Evolutionary conservation across 1,140 invertebrate species (phyloP), one percentile per base, ranked within the genome.

Genomic region (Agrilus planipennis): DNA sequence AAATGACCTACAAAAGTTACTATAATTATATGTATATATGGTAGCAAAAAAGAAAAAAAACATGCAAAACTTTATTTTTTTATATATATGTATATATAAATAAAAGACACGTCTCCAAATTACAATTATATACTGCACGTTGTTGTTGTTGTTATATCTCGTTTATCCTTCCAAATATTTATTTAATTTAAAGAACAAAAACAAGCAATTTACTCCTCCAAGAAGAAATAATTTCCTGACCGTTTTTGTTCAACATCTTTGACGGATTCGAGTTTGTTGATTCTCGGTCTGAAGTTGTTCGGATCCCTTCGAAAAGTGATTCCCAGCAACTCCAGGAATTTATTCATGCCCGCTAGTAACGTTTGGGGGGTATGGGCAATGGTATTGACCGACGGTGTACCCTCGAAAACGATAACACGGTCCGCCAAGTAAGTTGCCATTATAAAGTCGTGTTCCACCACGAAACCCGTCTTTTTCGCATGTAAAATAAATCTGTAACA

Each of bases 381-480:
- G 3, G 94, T 92, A 28, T 79, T 60, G 2, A 94, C 71, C 0
- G 91, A 95, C 1, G 96, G 94, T 36, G 62, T 64, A 25, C 96
- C 96, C 61, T 98, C 94, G 65, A 99, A 98, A 15, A 99, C 94
- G 53, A 99, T 96, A 1, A 99, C 96, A 36, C 95, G 74, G 68
- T 99, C 96, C 11, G 96, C 93, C 27, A 99, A 71, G 67, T 99
- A 99, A 0, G 96, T 99, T 2, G 94, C 93, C 96, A 99, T 99
- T 39, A 99, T 99, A 58, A 99, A 99, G 76, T 99, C 96, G 79
- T 99, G 96, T 75, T 99, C 96, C 1, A 99, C 96, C 19, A 99
- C 84, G 65, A 99, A 99, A 19, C 93, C 96, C 18, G 95, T 99
- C 63, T 97, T 95, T 70, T 99, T 99, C 0, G 95, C 90, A 59